phyloP scores from a whole-genome alignment of 2,797 vertebrate genomes.

The Myotis pilosus region DNA sequence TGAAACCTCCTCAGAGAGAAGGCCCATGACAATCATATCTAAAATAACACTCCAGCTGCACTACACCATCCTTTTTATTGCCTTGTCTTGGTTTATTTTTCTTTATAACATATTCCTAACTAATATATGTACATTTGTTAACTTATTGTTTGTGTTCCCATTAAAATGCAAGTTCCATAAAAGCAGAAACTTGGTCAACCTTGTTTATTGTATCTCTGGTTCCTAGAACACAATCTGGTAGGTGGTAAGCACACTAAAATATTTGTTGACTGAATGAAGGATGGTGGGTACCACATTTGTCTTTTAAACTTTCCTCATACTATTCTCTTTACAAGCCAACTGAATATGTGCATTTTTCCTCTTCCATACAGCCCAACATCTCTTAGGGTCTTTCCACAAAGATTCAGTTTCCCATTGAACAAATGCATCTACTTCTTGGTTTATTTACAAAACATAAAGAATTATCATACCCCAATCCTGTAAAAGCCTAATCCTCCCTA shows the following conservation, averaged over 20 bases:
- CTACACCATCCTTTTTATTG: not conserved
- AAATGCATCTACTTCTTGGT: not conserved
- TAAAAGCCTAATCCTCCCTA: not conserved
- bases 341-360: not conserved
- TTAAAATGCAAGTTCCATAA: not conserved
- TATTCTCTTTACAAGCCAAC: not conserved
- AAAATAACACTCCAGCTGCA: not conserved
- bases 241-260: not conserved
- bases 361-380: not conserved
- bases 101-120: not conserved
- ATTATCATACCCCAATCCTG: not conserved
- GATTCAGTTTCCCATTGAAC: not conserved
- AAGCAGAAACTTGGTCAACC: not conserved
- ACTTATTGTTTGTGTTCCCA: not conserved
- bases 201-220: not conserved
- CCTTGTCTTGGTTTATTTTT: not conserved
- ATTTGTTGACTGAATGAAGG: not conserved
- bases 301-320: not conserved
- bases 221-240: not conserved
- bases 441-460: conserved; percentile 16
- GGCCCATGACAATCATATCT: not conserved
- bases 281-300: not conserved
- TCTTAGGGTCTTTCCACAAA: not conserved
- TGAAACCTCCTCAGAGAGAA: not conserved
- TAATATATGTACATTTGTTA: not conserved